Evolutionary conservation across 2,113 vertebrate species (phyloP), one percentile per base, ranked within the genome.

Genomic region (Lepus timidus): DNA sequence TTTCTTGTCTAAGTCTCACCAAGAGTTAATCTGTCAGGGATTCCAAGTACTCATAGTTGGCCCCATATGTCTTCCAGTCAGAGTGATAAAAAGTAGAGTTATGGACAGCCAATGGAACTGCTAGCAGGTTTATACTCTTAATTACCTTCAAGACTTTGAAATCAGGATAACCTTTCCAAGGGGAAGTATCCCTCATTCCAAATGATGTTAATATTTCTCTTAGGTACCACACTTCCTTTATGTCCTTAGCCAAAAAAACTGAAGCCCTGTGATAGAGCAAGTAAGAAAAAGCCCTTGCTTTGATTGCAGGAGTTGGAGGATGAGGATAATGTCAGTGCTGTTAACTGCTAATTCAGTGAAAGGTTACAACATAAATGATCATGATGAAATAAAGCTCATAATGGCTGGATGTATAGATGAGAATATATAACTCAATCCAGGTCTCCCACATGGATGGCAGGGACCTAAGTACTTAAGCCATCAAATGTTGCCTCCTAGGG

Each of bases 131-230:
- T 88, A 8, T 71, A 20, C n/a, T 89, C 27, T 90, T 90, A 96
- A 90, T 91, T 91, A 94, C 22, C 74, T 91, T 87, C 3, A 20
- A 89, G 85, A 92, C 29, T 93, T 94, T 85, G 29, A 93, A 75
- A 92, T 91, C 81, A 84, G 17, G 9, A 64, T 95, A 95, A 85
- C 36, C 65, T 97, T 95, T 88, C 62, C 9, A 96, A 90, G 68
- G 62, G 76, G 68, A 93, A 75, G 27, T 62, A 25, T 31, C 52
- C 95, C 13, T 94, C 82, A 88, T 97, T 95, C 95, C 76, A 86
- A 94, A 70, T 67, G 73, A 73, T 44, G 23, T 85, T 90, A 93
- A 85, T 83, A 74, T 88, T 94, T 85, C 79, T 94, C 52, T 68
- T 94, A 74, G 22, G 33, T 82, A 87, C 29, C 16, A 75, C 4